These are phyloP conservation scores for Prosapia bicincta DNA, from an alignment of 2,888 invertebrate genomes.

Conservation along the genomic window DNA sequence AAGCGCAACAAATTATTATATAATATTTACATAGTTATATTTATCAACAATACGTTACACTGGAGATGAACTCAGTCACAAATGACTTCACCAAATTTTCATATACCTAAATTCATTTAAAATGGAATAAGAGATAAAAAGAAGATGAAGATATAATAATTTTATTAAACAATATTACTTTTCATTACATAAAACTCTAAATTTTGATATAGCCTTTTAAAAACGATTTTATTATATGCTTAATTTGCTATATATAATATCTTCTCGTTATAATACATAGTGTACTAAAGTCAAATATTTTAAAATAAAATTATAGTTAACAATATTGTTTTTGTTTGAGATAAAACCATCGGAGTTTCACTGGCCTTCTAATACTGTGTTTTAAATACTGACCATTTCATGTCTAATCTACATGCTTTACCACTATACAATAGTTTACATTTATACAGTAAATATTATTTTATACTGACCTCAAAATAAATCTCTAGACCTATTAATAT, in stretches of 20 bases:
- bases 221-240: neutral
- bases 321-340: neutral
- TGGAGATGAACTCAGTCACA: no score
- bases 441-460: neutral
- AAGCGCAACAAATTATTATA: no score
- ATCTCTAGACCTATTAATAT: neutral
- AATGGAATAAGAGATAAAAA: no score
- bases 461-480: neutral
- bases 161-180: neutral
- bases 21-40: no score
- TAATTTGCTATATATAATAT: neutral
- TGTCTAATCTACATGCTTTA: neutral
- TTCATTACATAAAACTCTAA: neutral
- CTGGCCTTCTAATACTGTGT: neutral
- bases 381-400: neutral
- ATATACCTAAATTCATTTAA: no score
- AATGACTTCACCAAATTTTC: no score
- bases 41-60: no score
- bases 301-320: neutral
- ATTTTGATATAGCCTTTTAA: neutral
- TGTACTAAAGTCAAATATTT: no score
- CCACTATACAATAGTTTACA: neutral
- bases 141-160: neutral
- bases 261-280: neutral
- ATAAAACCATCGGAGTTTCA: neutral